phyloP scores from a whole-genome alignment of 2,797 vertebrate species.

The Pitangus sulphuratus region DNA sequence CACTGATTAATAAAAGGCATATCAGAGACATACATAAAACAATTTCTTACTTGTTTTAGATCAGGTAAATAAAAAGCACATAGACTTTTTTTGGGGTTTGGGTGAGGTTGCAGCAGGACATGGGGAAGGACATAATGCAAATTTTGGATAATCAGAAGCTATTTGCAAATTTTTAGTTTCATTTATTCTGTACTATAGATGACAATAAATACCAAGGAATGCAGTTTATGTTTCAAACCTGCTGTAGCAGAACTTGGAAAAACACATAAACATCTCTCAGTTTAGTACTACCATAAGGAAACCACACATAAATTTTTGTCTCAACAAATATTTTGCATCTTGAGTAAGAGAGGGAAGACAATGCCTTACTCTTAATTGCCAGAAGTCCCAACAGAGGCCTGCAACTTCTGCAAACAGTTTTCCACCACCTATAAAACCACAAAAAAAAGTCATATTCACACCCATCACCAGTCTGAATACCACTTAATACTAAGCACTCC shows the following conservation, averaged over 20 bases:
- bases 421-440: background rate
- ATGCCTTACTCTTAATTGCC: background rate
- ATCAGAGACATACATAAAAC: background rate
- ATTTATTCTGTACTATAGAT: background rate
- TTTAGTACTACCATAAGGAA: background rate
- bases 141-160: background rate
- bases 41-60: background rate
- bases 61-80: background rate
- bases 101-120: background rate
- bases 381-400: fast-evolving
- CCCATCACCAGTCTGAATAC: background rate
- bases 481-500: background rate
- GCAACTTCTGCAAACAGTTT: background rate
- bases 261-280: background rate
- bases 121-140: background rate
- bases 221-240: background rate
- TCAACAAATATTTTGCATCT: background rate
- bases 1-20: background rate
- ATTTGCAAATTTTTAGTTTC: background rate
- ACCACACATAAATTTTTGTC: background rate
- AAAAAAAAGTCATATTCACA: background rate
- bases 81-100: background rate
- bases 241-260: background rate
- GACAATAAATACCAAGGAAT: background rate
- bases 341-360: background rate